phyloP scores from a whole-genome alignment of 2,113 vertebrate genomes.

The Poeciliopsis turrubarensis region DNA sequence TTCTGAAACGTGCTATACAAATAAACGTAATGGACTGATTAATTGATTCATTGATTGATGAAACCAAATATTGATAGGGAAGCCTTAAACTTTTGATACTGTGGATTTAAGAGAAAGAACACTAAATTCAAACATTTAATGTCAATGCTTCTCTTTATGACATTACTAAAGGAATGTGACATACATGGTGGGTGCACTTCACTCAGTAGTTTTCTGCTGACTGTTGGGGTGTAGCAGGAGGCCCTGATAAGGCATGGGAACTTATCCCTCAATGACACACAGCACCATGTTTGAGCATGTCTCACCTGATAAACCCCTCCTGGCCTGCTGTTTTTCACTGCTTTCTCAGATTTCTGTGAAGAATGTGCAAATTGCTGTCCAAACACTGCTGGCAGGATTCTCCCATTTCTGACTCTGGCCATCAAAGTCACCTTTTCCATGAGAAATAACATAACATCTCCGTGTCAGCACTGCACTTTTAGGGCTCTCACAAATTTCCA shows the following conservation, averaged over 20 bases:
- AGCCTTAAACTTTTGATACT: too few relatives aligned
- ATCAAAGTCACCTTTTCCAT: conserved; percentile 40
- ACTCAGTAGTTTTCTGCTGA: conserved; percentile 18
- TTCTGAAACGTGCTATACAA: too few relatives aligned
- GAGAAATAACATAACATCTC: conserved; percentile 44
- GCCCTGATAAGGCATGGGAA: conserved; percentile 64
- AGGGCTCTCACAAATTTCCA: conserved; percentile 54
- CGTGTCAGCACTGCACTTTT: conserved; percentile 39
- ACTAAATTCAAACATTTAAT: too few relatives aligned
- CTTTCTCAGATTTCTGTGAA: conserved; percentile 72
- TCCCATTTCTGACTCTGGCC: conserved; percentile 46
- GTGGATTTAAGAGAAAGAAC: too few relatives aligned
- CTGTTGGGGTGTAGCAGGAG: conserved; percentile 31
- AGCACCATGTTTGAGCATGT: conserved; percentile 52
- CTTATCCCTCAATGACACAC: conserved; percentile 61
- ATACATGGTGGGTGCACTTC: not conserved
- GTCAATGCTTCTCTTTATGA: too few relatives aligned
- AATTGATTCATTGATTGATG: too few relatives aligned
- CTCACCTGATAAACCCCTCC: conserved; percentile 63
- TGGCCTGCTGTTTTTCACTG: conserved; percentile 48
- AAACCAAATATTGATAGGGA: too few relatives aligned
- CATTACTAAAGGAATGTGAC: not conserved
- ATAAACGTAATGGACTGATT: too few relatives aligned
- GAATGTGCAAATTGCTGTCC: conserved; percentile 75
- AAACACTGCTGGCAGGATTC: conserved; percentile 70